Percentiles rank a stretch among this genome's conserved stretches.
Conservation (phyloP, 37 sponge, comb jelly and placozoan species). For the Spongilla lacustris region DNA sequence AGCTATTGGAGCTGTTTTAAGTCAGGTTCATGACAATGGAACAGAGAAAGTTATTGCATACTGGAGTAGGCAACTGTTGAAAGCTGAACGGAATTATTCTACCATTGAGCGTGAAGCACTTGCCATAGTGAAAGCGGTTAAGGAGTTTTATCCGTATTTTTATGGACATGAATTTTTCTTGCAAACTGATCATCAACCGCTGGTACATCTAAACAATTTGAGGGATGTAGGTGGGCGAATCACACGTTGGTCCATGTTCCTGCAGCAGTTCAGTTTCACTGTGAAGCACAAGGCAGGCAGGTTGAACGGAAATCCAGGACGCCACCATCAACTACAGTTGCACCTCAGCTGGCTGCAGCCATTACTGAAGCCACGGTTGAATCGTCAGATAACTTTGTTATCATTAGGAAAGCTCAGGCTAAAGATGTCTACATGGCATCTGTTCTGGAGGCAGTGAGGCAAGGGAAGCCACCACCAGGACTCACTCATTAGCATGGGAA, state of each 20-base stretch:
- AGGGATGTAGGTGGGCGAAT: conserved; percentile 35
- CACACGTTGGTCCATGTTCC: conserved; percentile 18
- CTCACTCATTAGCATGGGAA: neutral
- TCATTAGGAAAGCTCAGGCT: neutral
- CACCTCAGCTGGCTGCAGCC: too few relatives aligned
- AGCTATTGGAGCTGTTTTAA: conserved; percentile 45
- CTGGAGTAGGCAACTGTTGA: conserved; percentile 36
- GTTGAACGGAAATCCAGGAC: conserved; percentile 26
- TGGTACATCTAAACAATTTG: neutral
- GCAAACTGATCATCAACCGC: conserved; percentile 45
- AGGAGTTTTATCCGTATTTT: conserved; percentile 45
- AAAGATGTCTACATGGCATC: neutral
- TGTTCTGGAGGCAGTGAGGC: too few relatives aligned
- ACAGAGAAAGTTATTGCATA: conserved; percentile 30
- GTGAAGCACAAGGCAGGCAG: conserved; percentile 28
- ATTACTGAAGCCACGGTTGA: too few relatives aligned
- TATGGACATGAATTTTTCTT: conserved; percentile 35
- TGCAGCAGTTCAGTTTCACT: conserved; percentile 40
- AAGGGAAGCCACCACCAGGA: too few relatives aligned
- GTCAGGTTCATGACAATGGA: conserved; percentile 36
- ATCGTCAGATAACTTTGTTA: neutral
- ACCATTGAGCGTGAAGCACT: conserved; percentile 45
- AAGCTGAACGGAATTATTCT: conserved; percentile 38
- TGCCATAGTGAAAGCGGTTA: conserved; percentile 17
- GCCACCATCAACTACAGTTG: too few relatives aligned